Conservation (phyloP, 2,113 vertebrate genomes). For the Osmerus eperlanus region DNA sequence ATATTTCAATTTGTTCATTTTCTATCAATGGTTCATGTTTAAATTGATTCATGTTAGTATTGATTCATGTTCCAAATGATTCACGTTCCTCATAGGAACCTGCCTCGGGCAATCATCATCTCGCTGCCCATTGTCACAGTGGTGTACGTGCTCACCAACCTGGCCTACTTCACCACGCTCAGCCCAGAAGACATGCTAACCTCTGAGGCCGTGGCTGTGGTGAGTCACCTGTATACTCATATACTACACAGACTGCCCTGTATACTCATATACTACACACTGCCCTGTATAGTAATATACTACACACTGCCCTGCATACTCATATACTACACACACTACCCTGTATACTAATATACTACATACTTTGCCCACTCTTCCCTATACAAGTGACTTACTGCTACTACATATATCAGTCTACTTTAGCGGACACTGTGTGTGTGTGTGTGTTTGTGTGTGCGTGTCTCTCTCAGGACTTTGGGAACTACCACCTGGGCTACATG, state of each 20-base stretch:
- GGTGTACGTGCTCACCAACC: conserved; percentile 95
- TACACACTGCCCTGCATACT: neutral
- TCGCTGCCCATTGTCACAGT: conserved; percentile 91
- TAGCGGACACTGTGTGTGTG: neutral
- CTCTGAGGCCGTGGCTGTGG: conserved; percentile 93
- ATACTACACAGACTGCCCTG: neutral
- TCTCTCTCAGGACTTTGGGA: conserved; percentile 85
- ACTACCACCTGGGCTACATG: conserved; percentile 88
- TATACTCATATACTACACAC: too few relatives aligned
- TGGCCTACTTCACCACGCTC: conserved; percentile 98
- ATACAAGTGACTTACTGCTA: neutral
- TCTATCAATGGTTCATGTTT: neutral
- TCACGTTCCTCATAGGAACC: conserved; percentile 75
- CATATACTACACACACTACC: neutral
- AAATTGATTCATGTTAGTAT: too few relatives aligned
- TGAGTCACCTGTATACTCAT: conserved; percentile 57
- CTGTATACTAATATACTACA: neutral
- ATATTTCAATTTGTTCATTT: neutral
- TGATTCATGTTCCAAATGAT: too few relatives aligned
- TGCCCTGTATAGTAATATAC: too few relatives aligned
- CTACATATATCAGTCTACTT: neutral
- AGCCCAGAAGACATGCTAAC: conserved; percentile 80
- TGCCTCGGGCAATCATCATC: conserved; percentile 96
- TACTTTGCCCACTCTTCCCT: neutral
- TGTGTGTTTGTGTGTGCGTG: neutral